Conservation (phyloP, 2,797 vertebrate genomes). For the Leuciscus waleckii region DNA sequence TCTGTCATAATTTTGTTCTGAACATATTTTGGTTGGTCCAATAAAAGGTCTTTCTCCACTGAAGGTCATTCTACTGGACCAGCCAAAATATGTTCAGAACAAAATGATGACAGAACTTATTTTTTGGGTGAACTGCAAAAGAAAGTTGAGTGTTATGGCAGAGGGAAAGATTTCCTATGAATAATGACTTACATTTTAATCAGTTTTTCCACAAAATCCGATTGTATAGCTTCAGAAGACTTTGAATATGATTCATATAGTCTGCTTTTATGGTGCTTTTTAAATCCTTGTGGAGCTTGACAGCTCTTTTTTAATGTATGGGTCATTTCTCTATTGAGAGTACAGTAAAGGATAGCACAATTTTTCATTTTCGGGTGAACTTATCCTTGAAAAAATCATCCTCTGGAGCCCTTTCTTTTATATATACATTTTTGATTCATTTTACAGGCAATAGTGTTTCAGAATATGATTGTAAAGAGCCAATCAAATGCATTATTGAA, state of each 20-base stretch:
- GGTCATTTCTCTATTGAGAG: background rate
- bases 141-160: background rate
- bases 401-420: background rate
- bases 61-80: background rate
- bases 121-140: too few species aligned
- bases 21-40: background rate
- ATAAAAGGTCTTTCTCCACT: background rate
- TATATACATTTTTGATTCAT: background rate
- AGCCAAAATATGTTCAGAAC: too few species aligned
- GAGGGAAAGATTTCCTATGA: background rate
- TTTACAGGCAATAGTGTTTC: background rate
- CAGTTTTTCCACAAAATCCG: background rate
- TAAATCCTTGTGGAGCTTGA: background rate
- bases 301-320: background rate
- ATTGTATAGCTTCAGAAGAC: background rate
- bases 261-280: background rate
- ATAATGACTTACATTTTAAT: background rate
- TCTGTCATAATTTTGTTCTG: background rate
- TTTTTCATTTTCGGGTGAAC: background rate
- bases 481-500: slow-evolving; percentile 26
- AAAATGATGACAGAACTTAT: too few species aligned
- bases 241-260: too few species aligned
- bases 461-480: background rate
- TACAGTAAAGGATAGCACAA: background rate
- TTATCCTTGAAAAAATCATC: background rate